Evolutionary conservation across 2,888 invertebrate genomes (phyloP).

Genomic region (Sussaba pulchella): DNA sequence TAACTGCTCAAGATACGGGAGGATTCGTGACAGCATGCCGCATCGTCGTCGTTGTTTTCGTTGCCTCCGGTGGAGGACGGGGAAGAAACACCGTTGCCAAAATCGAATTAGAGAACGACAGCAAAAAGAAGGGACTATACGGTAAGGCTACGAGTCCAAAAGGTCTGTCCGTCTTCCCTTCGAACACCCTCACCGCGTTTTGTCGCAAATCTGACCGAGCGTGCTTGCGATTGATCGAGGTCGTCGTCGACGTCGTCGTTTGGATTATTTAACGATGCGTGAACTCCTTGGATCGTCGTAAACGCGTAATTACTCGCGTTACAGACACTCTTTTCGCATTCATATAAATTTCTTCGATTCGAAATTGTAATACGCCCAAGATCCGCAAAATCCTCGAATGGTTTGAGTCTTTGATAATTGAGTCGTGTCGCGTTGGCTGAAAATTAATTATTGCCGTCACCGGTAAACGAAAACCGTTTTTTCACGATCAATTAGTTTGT

Average conservation of each 20-base stretch:
- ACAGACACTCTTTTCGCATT: not conserved
- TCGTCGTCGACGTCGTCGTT: conserved; percentile 12
- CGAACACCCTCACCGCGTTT: conserved; percentile 19
- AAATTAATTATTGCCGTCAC: not conserved
- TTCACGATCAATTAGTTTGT: not conserved
- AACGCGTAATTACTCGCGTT: not conserved
- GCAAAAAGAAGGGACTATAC: conserved; percentile 52
- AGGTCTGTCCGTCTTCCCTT: not conserved
- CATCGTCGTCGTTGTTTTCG: conserved; percentile 53
- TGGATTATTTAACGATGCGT: conserved; percentile 24
- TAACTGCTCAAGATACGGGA: conserved; percentile 80
- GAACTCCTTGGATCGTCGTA: conserved; percentile 34
- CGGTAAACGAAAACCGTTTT: no score
- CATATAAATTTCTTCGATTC: not conserved
- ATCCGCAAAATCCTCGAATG: no score
- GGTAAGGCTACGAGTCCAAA: conserved; percentile 17
- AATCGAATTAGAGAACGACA: conserved; percentile 38
- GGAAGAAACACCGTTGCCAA: conserved; percentile 45
- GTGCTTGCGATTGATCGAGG: conserved; percentile 32
- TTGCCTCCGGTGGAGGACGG: conserved; percentile 26
- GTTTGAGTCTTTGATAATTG: not conserved
- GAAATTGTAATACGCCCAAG: not conserved
- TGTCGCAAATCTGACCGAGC: conserved; percentile 39
- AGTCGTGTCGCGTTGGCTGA: not conserved
- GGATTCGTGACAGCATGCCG: conserved; percentile 57